Evolutionary conservation across 2,888 invertebrate species (phyloP), one percentile per base, ranked within the genome.

Genomic region (Drosophila prolongata): DNA sequence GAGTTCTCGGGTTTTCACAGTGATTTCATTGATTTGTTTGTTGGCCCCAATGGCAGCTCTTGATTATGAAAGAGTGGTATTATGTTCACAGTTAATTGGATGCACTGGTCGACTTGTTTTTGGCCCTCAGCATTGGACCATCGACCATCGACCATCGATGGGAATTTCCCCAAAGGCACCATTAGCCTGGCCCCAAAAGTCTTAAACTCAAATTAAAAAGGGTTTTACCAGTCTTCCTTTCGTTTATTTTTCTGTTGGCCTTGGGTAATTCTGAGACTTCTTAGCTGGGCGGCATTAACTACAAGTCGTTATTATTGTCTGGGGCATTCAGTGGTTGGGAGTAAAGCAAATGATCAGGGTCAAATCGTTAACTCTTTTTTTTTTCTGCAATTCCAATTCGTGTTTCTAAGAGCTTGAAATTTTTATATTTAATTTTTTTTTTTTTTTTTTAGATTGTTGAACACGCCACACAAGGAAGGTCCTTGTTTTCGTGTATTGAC

Each of bases 261-360:
- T 58, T 67, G 73, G 67, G 61, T 62, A 68, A 52, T 47, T 30
- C 46, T 14, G 3, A 62, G 77, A 34, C 66, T 68, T 71, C 38
- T 64, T 61, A 78, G 81, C 87, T 76, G 67, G 73, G 72, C 77
- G 73, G 72, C 73, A 74, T 87, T 85, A 87, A 82, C 85, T 77
- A 77, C 79, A 79, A 80, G 83, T 77, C 83, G 79, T 85, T 84
- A 87, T 82, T 85, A 85, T 85, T 80, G 80, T 77, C 85, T 74
- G 50, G 85, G 85, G 85, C 66, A 77, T 87, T 80, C 66, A 50
- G 30, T 49, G 56, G 52, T 65, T 47, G 35, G 13, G 35, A 8
- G 11, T 52, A 66, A 66, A n/a, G 24, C 8, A 35, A 34, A 24
- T 19, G 19, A 34, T n/a, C 11, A 53, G 53, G 53, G 9, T 14